Percentiles rank a stretch among this genome's conserved stretches.
Conservation (phyloP, 2,888 invertebrate species). For the Brachylomia viminalis region DNA sequence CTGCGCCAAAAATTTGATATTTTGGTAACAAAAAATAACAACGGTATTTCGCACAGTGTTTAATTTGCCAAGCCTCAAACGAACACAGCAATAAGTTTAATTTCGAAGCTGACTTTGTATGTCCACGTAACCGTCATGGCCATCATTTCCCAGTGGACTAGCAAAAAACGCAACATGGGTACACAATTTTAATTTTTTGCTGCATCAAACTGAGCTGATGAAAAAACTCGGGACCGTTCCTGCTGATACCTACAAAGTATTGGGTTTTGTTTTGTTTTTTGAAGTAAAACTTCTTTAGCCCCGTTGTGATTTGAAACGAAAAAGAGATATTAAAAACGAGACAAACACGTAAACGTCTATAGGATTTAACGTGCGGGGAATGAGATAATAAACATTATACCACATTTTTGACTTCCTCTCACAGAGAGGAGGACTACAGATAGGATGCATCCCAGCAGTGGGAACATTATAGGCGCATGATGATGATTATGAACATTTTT, state of each 20-base stretch:
- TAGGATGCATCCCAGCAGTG: too few relatives aligned
- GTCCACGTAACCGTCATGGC: constrained; percentile 32
- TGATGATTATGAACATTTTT: too few relatives aligned
- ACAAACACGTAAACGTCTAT: too few relatives aligned
- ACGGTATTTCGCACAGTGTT: constrained; percentile 42
- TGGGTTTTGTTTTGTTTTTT: constrained; percentile 42
- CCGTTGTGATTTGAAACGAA: too few relatives aligned
- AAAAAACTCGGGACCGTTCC: constrained; percentile 50
- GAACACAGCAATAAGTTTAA: constrained; percentile 57
- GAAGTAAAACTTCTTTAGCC: too few relatives aligned
- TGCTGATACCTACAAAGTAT: constrained; percentile 33
- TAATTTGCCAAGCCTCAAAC: constrained; percentile 62
- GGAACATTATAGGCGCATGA: too few relatives aligned
- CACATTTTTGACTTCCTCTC: too few relatives aligned
- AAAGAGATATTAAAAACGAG: too few relatives aligned
- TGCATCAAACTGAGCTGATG: constrained; percentile 18
- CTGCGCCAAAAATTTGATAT: constrained; percentile 48
- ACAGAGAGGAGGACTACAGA: too few relatives aligned
- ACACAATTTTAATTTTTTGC: constrained; percentile 56
- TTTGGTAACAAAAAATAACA: constrained; percentile 46
- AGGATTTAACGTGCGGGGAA: too few relatives aligned
- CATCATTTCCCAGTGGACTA: constrained; percentile 58
- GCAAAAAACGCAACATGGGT: constrained; percentile 56
- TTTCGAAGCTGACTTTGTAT: constrained; percentile 48
- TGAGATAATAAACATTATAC: too few relatives aligned